Evolutionary conservation across 2,888 invertebrate genomes (phyloP), one percentile per base, ranked within the genome.

Genomic region (Apotomis capreana): DNA sequence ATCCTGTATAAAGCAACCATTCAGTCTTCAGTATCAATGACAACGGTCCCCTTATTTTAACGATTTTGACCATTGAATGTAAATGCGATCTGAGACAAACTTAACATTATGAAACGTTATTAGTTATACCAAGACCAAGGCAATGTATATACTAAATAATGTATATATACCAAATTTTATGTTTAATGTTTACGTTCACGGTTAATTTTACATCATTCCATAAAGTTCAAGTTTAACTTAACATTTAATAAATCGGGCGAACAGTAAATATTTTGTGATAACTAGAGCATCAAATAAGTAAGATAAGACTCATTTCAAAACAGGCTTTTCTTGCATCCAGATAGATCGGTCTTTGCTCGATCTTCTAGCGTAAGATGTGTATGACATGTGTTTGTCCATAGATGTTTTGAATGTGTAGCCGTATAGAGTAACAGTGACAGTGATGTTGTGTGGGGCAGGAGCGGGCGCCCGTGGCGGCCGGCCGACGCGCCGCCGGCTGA

Each of bases 381-480:
- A 51, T 61, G 67, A 70, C 64, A 10, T 64, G 67, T 71, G 61
- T 71, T 55, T 68, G 61, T 72, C 52, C 59, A 68, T 68, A 58
- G 46, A 68, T 70, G 36, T 72, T 68, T 46, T 59, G 59, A 58
- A 61, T 68, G 63, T 70, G 61, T 64, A 54, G 65, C 54, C 13
- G 73, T 77, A 78, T 78, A 76, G 79, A 26, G 26, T 26, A 26
- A 78, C 78, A 78, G 80, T 88, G 89, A 89, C 84, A 79, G 83
- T 84, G 86, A 81, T 89, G 85, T 90, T 89, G 81, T 88, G 83
- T 87, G 89, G 89, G 90, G 85, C 91, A 91, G 93, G 90, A 91
- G 91, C 90, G 90, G 90, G 83, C 89, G 91, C 82, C 84, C 88
- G 82, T 90, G 92, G 92, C 87, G 91, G 80, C 84, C 85, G 79